Evolutionary conservation across 2,888 invertebrate species (phyloP), one percentile per base, ranked within the genome.

Genomic region (Prosopocoilus inquinatus): DNA sequence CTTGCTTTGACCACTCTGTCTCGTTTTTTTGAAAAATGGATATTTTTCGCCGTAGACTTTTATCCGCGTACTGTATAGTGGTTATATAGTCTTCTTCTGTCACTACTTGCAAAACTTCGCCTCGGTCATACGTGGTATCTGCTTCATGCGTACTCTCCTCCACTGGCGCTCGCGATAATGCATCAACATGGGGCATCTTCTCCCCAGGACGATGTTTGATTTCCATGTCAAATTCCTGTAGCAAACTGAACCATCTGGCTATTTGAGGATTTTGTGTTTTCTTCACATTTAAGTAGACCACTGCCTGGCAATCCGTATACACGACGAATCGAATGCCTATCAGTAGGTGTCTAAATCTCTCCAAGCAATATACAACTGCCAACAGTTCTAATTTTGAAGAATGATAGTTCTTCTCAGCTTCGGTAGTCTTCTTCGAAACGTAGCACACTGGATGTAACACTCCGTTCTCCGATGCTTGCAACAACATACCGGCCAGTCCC

Each of bases 261-360:
- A 67, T 58, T 46, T 67, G 63, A 5, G 66, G 63, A 47, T 65
- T 61, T 28, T 59, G 60, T 4, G 64, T 67, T 55, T 64, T 67
- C 20, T 62, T 55, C 16, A 34, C 34, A 15, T 33, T 35, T 2
- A 44, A 11, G 45, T 51, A 51, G 12, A 51, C 44, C 7, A 69
- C 39, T 1, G 67, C 65, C 53, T 67, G 67, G 51, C 68, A 69
- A 58, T 71, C 70, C 0, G 65, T 69, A 1, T 67, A 48, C 5
- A 71, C 54, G 16, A 56, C 67, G 45, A 70, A 66, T 34, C 48
- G 44, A 4, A 69, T 62, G 3, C 63, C 64, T 16, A 33, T 3
- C 11, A 48, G 33, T 9, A 53, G 12, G 16, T 16, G 12, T 13
- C 3, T 41, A 9, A 48, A 9, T 35, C 34, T 28, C n/a, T 15